These are phyloP conservation scores for Brienomyrus longianalis DNA, from an alignment of 2,113 vertebrate genomes.

Conservation along the genomic window DNA sequence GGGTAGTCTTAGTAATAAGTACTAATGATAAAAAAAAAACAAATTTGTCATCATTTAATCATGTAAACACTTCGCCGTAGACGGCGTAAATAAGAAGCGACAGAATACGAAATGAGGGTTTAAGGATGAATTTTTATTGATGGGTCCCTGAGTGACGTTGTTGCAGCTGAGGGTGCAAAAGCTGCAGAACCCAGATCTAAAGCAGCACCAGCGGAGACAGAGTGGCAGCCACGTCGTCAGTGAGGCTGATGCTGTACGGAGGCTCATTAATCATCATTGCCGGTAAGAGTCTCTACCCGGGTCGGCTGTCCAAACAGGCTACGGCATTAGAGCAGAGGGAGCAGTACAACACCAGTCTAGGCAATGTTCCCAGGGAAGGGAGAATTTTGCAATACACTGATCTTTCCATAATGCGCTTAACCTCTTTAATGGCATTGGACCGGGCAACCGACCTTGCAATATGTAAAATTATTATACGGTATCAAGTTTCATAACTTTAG, in stretches of 20 bases:
- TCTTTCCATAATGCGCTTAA: not conserved
- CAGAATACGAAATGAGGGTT: not conserved
- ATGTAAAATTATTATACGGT: not conserved
- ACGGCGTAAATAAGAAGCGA: not conserved
- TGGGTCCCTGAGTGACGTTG: not conserved
- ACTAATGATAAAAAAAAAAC: not conserved
- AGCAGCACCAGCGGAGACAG: not conserved
- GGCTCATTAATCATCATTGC: conserved; percentile 8
- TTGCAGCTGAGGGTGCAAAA: not conserved
- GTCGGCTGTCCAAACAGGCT: not conserved
- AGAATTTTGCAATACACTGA: not conserved
- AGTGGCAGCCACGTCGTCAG: not conserved
- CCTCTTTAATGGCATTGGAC: not conserved
- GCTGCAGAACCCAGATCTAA: not conserved
- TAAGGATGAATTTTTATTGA: not conserved
- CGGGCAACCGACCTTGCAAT: not conserved
- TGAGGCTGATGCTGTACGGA: not conserved
- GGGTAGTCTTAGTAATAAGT: not conserved
- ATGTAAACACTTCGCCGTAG: not conserved
- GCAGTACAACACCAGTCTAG: not conserved
- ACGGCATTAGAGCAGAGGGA: not conserved
- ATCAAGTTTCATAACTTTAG: not conserved
- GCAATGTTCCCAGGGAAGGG: not conserved
- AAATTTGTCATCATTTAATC: not conserved
- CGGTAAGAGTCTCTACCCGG: not conserved